A percentile compares a stretch with the other conserved stretches of the same genome.
Evolutionary conservation across 2,888 invertebrate species (phyloP).

Genomic region (Dynastes maya): DNA sequence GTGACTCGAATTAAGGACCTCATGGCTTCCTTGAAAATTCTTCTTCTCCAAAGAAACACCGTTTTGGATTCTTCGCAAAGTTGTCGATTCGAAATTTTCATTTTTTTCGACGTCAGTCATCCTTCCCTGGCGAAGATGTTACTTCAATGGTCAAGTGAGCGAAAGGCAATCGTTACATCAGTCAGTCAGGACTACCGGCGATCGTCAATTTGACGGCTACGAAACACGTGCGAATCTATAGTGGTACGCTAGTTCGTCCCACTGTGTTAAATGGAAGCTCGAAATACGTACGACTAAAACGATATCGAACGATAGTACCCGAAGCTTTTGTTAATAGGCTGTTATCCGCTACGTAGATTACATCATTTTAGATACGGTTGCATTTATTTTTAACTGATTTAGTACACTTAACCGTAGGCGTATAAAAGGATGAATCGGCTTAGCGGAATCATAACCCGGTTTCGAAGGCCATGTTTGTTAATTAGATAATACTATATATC

Average conservation of each 20-base stretch:
- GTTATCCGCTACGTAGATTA: not conserved
- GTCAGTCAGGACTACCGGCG: conserved; percentile 13
- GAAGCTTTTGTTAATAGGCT: conserved; percentile 2
- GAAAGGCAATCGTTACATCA: conserved; percentile 3
- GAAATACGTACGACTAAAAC: not conserved
- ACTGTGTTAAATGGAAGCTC: conserved; percentile 18
- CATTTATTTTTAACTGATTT: conserved; percentile 4
- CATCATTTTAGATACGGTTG: not conserved
- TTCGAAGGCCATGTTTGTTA: not conserved
- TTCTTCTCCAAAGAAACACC: conserved; percentile 16
- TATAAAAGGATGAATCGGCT: too few species aligned
- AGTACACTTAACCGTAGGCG: not conserved
- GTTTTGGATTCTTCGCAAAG: not conserved
- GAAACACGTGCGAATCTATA: not conserved
- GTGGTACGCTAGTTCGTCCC: conserved; percentile 8
- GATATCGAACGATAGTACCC: conserved; percentile 1
- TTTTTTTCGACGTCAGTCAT: conserved; percentile 41
- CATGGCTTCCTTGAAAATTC: conserved; percentile 56
- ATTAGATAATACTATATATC: too few species aligned
- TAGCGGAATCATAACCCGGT: not conserved
- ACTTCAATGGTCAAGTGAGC: conserved; percentile 15
- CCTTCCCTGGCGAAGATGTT: not conserved
- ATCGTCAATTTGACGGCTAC: not conserved
- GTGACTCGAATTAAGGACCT: conserved; percentile 58
- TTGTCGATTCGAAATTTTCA: not conserved